Evolutionary conservation across 2,888 invertebrate genomes (phyloP).

Genomic region (Eumacrocentrus americanus): DNA sequence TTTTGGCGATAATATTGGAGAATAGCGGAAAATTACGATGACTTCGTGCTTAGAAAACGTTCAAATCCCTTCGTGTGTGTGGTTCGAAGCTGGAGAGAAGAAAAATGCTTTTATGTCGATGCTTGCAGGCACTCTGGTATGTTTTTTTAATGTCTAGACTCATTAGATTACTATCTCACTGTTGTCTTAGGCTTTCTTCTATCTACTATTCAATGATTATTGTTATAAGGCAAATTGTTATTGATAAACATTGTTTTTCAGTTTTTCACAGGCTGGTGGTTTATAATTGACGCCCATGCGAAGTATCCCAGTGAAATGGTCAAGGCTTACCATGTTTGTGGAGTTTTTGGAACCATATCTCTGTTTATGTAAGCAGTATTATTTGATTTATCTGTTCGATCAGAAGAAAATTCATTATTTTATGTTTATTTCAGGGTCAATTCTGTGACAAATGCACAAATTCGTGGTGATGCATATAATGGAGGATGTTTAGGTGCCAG

Average conservation of each 20-base stretch:
- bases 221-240: no score
- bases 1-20: no score
- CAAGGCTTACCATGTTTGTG: constrained; percentile 89
- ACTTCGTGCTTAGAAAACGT: constrained; percentile 76
- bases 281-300: constrained; percentile 92
- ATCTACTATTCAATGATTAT: no score
- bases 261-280: constrained; percentile 99
- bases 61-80: constrained; percentile 77
- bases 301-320: constrained; percentile 75
- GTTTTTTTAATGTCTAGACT: constrained; percentile 11
- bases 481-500: constrained; percentile 86
- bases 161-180: constrained; percentile 2
- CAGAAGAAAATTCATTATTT: neutral
- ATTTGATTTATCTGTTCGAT: no score
- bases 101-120: constrained; percentile 88
- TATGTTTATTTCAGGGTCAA: constrained; percentile 72
- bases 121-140: constrained; percentile 85
- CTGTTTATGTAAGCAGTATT: constrained; percentile 79
- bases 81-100: constrained; percentile 84
- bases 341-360: constrained; percentile 91
- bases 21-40: constrained; percentile 50
- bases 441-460: constrained; percentile 93
- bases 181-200: constrained; percentile 3
- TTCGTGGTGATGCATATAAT: constrained; percentile 81
- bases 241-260: no score